Evolutionary conservation across 2,113 vertebrate species (phyloP).

Genomic region (Chamaea fasciata): DNA sequence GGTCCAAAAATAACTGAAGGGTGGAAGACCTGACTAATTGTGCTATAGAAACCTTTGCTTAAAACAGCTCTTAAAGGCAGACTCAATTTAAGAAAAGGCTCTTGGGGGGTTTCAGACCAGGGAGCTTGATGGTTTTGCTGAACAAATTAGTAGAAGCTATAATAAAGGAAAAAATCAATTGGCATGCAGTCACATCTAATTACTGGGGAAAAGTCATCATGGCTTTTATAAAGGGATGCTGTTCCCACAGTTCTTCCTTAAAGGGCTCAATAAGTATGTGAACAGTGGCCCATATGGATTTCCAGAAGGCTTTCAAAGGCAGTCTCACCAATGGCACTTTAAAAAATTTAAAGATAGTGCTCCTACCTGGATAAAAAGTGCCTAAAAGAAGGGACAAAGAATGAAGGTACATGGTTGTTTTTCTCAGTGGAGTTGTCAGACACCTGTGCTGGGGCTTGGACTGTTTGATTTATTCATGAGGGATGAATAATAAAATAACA

Average conservation of each 20-base stretch:
- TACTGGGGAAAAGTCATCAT: neutral
- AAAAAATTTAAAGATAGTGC: neutral
- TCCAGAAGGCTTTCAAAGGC: neutral
- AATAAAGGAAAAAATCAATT: neutral
- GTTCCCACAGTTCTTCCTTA: neutral
- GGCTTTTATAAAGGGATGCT: neutral
- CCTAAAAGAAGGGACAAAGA: neutral
- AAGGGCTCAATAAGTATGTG: neutral
- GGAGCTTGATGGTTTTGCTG: neutral
- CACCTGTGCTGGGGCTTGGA: neutral
- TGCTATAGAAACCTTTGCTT: neutral
- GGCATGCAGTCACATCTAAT: neutral
- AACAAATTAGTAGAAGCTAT: neutral
- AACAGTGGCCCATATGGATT: neutral
- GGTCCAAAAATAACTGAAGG: neutral
- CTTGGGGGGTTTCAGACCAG: neutral
- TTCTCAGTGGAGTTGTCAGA: neutral
- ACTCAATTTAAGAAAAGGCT: neutral
- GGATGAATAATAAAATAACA: constrained; percentile 13
- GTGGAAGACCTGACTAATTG: neutral
- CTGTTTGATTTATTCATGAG: neutral
- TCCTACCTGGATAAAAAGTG: neutral
- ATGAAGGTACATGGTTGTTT: neutral
- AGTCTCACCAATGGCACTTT: neutral
- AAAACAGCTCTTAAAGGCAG: neutral